Percentiles rank a stretch among this genome's conserved stretches.
Evolutionary conservation across 2,888 invertebrate genomes (phyloP).

Genomic region (Mycogona germanica): DNA sequence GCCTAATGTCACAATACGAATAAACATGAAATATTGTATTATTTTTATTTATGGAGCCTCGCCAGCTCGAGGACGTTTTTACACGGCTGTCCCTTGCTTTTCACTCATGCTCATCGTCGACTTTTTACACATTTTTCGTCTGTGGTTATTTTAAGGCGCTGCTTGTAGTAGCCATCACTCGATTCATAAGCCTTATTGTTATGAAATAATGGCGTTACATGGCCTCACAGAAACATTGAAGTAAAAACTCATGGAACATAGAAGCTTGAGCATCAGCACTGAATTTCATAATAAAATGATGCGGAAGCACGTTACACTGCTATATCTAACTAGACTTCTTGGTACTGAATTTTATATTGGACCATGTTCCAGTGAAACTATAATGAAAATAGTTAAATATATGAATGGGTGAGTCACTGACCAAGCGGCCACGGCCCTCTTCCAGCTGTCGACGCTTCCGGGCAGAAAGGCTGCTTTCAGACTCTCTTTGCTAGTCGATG

Average conservation of each 20-base stretch:
- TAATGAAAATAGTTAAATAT: background rate
- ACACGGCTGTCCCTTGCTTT: no score
- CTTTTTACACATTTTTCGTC: no score
- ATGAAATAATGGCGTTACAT: no score
- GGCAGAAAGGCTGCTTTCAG: slow-evolving; percentile 15
- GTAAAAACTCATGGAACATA: background rate
- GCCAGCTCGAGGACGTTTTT: no score
- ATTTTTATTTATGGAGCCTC: no score
- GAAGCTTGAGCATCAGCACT: background rate
- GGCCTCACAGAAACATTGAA: background rate
- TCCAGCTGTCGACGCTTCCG: slow-evolving; percentile 14
- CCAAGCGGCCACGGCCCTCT: slow-evolving; percentile 12
- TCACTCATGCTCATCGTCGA: no score
- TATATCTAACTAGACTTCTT: background rate
- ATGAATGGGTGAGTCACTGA: background rate
- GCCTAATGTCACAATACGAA: slow-evolving; percentile 14
- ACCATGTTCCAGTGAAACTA: no score
- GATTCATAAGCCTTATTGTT: no score
- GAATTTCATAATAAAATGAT: background rate
- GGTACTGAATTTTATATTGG: background rate
- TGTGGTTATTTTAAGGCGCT: no score
- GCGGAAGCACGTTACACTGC: background rate
- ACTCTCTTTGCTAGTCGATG: slow-evolving; percentile 12
- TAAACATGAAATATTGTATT: no score
- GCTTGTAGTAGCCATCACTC: no score